Percentiles rank a stretch among this genome's conserved stretches.
These are phyloP conservation scores for Pycnonotus jocosus DNA, from an alignment of 2,113 vertebrate genomes.

Conservation along the genomic window DNA sequence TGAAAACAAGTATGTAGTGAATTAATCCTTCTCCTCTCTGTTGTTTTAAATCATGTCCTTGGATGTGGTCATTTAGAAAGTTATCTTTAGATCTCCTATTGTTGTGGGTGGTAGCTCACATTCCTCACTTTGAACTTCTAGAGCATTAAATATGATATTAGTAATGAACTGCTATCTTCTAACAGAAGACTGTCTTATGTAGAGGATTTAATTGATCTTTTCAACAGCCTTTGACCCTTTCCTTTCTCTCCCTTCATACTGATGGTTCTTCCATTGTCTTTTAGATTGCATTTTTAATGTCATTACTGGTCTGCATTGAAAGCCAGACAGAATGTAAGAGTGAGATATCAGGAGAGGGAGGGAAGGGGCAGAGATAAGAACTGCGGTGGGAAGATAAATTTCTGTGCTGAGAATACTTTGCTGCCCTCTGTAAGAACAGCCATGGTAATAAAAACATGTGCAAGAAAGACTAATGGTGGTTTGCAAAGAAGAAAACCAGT, in stretches of 20 bases:
- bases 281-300: conserved; percentile 82
- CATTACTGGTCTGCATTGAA: conserved; percentile 70
- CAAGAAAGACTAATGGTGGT: conserved; percentile 69
- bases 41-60: background rate
- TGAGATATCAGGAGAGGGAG: conserved; percentile 69
- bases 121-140: background rate
- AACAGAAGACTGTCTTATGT: background rate
- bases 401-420: conserved; percentile 71
- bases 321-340: conserved; percentile 44
- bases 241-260: background rate
- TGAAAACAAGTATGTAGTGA: background rate
- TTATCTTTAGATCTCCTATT: background rate
- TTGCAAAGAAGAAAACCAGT: conserved; percentile 46
- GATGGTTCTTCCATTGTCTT: conserved; percentile 69
- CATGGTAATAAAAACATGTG: conserved; percentile 71
- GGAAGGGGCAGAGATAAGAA: conserved; percentile 71
- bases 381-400: conserved; percentile 70
- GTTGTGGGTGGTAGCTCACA: background rate
- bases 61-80: background rate
- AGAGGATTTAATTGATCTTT: background rate
- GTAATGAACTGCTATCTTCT: background rate
- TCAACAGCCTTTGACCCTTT: background rate
- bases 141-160: background rate
- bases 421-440: conserved; percentile 73
- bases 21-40: background rate